Evolutionary conservation across 2,888 invertebrate genomes (phyloP), one percentile per base, ranked within the genome.

Genomic region (Cactoblastis cactorum): DNA sequence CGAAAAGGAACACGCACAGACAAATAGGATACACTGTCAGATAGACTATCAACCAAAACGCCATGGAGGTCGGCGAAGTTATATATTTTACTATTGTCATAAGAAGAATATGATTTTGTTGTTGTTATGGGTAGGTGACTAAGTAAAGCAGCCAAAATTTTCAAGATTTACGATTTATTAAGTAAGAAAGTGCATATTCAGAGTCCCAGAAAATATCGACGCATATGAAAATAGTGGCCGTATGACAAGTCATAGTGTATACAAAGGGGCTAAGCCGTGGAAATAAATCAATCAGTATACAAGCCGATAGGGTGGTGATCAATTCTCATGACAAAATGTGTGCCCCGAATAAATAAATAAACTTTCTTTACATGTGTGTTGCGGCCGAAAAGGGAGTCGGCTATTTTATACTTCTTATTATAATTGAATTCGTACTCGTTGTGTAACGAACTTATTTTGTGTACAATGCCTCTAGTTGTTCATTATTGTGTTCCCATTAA

Each of bases 401-500:
- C 5, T 28, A 6, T 28, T 28, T 28, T 9, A 28, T 9, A 6
- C 28, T 28, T 22, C 22, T 5, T 22, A n/a, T n/a, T n/a, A n/a
- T n/a, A n/a, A n/a, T n/a, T n/a, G n/a, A n/a, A n/a, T n/a, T n/a
- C n/a, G n/a, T n/a, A n/a, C n/a, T n/a, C n/a, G n/a, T n/a, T n/a
- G n/a, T n/a, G n/a, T n/a, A n/a, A n/a, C n/a, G n/a, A 41, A 24
- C 24, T 24, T 41, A 24, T 41, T 41, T 41, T 14, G 39, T n/a
- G 19, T 19, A 38, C 17, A 43, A 28, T 28, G 43, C 43, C 28
- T 28, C 43, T 15, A 43, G 43, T 17, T 28, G 14, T 43, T 43
- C 43, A 41, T 41, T 19, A 43, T 43, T 43, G 43, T 43, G 43
- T 28, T 43, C 15, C 43, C 28, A 43, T 43, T 43, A 43, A 28